Evolutionary conservation across 2,797 vertebrate genomes (phyloP).

Genomic region (Sardinella longiceps): DNA sequence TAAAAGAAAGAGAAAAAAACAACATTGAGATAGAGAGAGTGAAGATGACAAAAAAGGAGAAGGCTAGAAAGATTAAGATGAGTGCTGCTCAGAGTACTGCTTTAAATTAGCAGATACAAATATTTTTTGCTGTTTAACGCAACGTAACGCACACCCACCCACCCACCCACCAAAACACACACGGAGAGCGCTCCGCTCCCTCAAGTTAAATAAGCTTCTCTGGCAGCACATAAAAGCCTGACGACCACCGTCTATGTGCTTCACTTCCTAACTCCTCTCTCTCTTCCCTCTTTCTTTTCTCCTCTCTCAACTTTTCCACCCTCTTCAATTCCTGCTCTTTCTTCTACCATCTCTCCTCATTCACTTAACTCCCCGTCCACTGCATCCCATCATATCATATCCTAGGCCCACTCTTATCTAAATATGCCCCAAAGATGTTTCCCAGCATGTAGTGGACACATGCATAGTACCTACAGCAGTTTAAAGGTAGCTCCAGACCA

Average conservation of each 20-base stretch:
- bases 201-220: slow-evolving; percentile 70
- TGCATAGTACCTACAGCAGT: too few species aligned
- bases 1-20: too few species aligned
- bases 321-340: not conserved
- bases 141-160: slow-evolving; percentile 54
- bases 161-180: not conserved
- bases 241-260: too few species aligned
- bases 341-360: slow-evolving; percentile 51
- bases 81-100: slow-evolving; percentile 62
- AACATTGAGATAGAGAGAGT: slow-evolving; percentile 19
- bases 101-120: slow-evolving; percentile 81
- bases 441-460: too few species aligned
- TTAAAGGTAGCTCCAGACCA: too few species aligned
- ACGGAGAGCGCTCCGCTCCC: not conserved
- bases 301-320: not conserved
- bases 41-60: not conserved
- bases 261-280: not conserved
- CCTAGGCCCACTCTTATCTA: too few species aligned
- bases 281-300: not conserved
- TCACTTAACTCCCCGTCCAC: too few species aligned
- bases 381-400: too few species aligned
- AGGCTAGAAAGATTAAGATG: slow-evolving; percentile 9
- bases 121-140: slow-evolving; percentile 71
- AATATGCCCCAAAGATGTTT: too few species aligned
- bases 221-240: slow-evolving; percentile 47